Percentiles rank a stretch among this genome's conserved stretches.
phyloP scores from a whole-genome alignment of 2,797 vertebrate species.

The Harpagifer antarcticus region DNA sequence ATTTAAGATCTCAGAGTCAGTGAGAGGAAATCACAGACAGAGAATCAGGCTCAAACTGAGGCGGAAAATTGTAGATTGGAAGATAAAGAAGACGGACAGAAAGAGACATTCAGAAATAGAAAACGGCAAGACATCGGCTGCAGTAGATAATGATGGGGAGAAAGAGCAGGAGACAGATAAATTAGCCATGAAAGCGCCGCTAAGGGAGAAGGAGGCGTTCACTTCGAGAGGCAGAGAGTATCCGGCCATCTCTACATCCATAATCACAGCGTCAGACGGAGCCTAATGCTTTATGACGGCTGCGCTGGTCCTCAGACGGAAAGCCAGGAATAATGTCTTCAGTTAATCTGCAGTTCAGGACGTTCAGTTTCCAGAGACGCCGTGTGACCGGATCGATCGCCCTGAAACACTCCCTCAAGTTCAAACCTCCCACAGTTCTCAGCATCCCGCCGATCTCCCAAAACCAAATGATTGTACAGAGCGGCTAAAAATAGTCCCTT shows the following conservation, averaged over 20 bases:
- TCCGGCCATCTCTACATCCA: conserved; percentile 59
- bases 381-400: conserved; percentile 71
- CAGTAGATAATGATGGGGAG: conserved; percentile 36
- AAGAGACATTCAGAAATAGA: conserved; percentile 35
- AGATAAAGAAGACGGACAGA: conserved; percentile 33
- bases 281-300: conserved; percentile 70
- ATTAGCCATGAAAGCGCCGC: conserved; percentile 56
- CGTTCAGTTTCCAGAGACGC: conserved; percentile 61
- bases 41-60: conserved; percentile 26
- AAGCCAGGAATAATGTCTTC: conserved; percentile 75
- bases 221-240: conserved; percentile 43
- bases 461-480: conserved; percentile 21
- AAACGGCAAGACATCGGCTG: conserved; percentile 21
- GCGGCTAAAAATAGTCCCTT: conserved; percentile 70
- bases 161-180: conserved; percentile 43
- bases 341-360: conserved; percentile 73
- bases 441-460: conserved; percentile 56
- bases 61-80: conserved; percentile 29
- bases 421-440: conserved; percentile 67
- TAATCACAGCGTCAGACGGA: conserved; percentile 64
- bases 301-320: conserved; percentile 51
- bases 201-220: conserved; percentile 52
- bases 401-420: conserved; percentile 54
- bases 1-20: conserved; percentile 18
- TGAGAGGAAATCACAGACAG: conserved; percentile 4